Evolutionary conservation across 2,888 invertebrate genomes (phyloP), one percentile per base, ranked within the genome.

Genomic region (Kryphioiulus occultus): DNA sequence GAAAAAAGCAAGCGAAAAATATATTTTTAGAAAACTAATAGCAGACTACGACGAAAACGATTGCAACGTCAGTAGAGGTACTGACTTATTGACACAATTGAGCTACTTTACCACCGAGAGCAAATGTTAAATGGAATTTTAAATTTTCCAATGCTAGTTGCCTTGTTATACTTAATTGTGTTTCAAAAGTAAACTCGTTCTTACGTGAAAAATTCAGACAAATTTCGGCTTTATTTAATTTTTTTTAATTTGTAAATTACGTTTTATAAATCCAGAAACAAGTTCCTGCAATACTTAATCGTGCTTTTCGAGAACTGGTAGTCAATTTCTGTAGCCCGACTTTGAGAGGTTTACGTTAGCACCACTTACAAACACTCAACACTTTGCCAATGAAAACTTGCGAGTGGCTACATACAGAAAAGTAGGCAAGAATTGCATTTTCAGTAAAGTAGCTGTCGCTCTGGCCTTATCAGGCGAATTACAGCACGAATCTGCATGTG

Each of bases 401-500:
- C 68, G 9, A 78, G 78, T 78, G 78, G 15, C 15, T 78, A 78
- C 30, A 30, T 12, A 30, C 26, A 4, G 53, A 53, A 78, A 78
- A 78, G 30, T 17, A 78, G 30, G 78, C 78, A 78, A 78, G 26
- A 78, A 78, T 78, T 30, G 78, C 26, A 78, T 78, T 78, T 53
- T 78, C 78, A 78, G 78, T 78, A 78, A 53, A 78, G 78, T 78
- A 78, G 85, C 44, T 85, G 85, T 39, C 85, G 39, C 44, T 44
- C 44, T 19, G 22, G 85, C 26, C 85, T 85, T 85, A 85, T 85
- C 85, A 85, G 85, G 12, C 85, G 44, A 42, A 85, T 85, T 85
- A 85, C 85, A 85, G 85, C n/a, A 39, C 85, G 85, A 85, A 85
- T 85, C 85, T 85, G 85, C 85, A 85, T 85, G 39, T 85, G 85